Evolutionary conservation across 2,888 invertebrate genomes (phyloP).

Genomic region (Odontocerum albicorne): DNA sequence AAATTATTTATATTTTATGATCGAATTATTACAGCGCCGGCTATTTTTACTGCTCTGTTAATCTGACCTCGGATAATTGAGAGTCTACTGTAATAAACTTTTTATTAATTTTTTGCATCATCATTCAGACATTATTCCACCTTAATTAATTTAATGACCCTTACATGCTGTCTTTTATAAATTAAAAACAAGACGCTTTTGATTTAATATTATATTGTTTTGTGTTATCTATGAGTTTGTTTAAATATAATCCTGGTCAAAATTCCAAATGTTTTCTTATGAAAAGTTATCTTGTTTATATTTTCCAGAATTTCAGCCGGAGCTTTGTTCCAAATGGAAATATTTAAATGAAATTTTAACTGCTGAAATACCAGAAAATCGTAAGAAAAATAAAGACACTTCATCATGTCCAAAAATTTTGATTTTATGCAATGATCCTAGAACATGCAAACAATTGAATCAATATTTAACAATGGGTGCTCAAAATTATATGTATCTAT

Average conservation of each 20-base stretch:
- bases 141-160: too few relatives aligned
- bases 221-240: not conserved
- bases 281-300: not conserved
- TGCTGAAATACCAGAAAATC: conserved; percentile 78
- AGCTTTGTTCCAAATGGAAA: conserved; percentile 90
- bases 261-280: not conserved
- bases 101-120: too few relatives aligned
- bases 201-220: not conserved
- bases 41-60: too few relatives aligned
- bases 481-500: conserved; percentile 63
- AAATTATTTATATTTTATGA: too few relatives aligned
- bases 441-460: conserved; percentile 80
- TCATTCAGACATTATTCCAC: too few relatives aligned
- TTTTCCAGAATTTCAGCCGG: conserved; percentile 71
- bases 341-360: conserved; percentile 77
- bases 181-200: too few relatives aligned
- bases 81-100: too few relatives aligned
- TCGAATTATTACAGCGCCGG: too few relatives aligned
- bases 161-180: too few relatives aligned
- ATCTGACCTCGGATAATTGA: too few relatives aligned
- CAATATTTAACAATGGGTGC: conserved; percentile 67
- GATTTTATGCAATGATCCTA: conserved; percentile 81
- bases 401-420: conserved; percentile 63
- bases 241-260: not conserved
- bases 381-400: conserved; percentile 51